These are phyloP conservation scores for Macrocentrus cingulum DNA, from an alignment of 1,140 invertebrate species.

Conservation along the genomic window DNA sequence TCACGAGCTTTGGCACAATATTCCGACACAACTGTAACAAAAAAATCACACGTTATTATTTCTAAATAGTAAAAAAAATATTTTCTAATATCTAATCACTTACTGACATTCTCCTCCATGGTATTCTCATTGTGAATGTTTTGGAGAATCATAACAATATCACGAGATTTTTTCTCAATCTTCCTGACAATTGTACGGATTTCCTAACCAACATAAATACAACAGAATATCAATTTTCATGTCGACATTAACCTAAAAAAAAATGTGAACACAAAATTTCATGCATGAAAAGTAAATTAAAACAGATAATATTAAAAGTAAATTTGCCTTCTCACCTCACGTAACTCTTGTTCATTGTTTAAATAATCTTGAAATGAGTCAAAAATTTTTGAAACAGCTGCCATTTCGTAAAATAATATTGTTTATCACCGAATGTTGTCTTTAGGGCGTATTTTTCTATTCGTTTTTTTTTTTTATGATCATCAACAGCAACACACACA, in stretches of 20 bases:
- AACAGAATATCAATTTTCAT: constrained; percentile 12
- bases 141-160: constrained; percentile 71
- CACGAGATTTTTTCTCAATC: constrained; percentile 69
- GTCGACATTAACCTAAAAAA: neutral
- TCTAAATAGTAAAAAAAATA: neutral
- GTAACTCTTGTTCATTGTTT: constrained; percentile 15
- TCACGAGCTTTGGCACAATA: constrained; percentile 63
- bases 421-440: too few species aligned
- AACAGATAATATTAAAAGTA: too few species aligned
- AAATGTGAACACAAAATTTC: too few species aligned
- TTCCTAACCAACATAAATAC: constrained; percentile 59
- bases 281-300: too few species aligned
- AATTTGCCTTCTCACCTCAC: constrained; percentile 10
- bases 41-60: constrained; percentile 22
- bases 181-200: constrained; percentile 69
- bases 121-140: constrained; percentile 68
- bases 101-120: constrained; percentile 61
- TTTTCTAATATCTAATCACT: constrained; percentile 26
- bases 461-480: too few species aligned
- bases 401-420: too few species aligned
- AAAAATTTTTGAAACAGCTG: constrained; percentile 3
- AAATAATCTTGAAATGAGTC: constrained; percentile 12
- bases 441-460: too few species aligned
- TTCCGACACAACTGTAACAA: constrained; percentile 57
- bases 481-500: too few species aligned